phyloP scores from a whole-genome alignment of 2,888 invertebrate genomes.

The Anoncus sp. region DNA sequence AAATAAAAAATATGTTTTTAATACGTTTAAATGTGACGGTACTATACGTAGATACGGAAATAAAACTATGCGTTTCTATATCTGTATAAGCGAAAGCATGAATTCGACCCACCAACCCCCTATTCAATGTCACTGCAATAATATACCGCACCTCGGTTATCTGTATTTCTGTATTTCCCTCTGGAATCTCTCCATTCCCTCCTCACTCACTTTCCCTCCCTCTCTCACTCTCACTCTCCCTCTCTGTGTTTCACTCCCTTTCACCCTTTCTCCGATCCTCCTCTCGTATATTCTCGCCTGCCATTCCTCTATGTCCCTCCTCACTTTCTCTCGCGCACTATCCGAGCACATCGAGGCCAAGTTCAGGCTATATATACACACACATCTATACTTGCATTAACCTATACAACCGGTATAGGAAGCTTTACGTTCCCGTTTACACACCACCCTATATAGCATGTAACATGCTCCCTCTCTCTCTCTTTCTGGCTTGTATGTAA shows the following conservation, averaged over 20 bases:
- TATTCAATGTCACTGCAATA: constrained; percentile 80
- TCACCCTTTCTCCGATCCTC: constrained; percentile 54
- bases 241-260: constrained; percentile 38
- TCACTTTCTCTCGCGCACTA: constrained; percentile 71
- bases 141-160: constrained; percentile 81
- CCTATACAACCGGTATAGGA: constrained; percentile 12
- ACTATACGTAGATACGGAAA: not conserved
- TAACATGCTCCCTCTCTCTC: constrained; percentile 41
- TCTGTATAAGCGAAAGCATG: constrained; percentile 36
- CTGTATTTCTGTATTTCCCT: constrained; percentile 82
- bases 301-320: constrained; percentile 54
- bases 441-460: constrained; percentile 60
- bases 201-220: constrained; percentile 38
- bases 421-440: constrained; percentile 59
- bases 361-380: constrained; percentile 77
- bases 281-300: constrained; percentile 53
- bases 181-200: constrained; percentile 74
- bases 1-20: constrained; percentile 27
- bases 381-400: constrained; percentile 43
- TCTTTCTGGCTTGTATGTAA: not conserved
- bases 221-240: constrained; percentile 57
- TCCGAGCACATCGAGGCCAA: constrained; percentile 82
- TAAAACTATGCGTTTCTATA: constrained; percentile 1
- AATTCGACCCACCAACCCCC: constrained; percentile 74
- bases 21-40: no score